Evolutionary conservation across 2,113 vertebrate genomes (phyloP).

Genomic region (Trichomycterus rosablanca): DNA sequence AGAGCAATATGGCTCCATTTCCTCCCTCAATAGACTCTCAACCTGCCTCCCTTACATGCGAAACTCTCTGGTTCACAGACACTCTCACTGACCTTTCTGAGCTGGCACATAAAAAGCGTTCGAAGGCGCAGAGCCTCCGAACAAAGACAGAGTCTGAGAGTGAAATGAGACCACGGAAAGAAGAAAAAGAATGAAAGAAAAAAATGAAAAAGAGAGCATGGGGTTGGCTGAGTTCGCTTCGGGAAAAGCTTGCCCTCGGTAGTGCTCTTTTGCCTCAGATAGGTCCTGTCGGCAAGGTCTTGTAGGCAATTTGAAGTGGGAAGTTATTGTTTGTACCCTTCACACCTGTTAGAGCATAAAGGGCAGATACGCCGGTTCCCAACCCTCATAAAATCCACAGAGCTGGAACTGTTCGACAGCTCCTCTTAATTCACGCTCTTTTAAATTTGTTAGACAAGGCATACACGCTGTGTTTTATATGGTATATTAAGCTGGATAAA

Average conservation of each 20-base stretch:
- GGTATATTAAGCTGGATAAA: background rate
- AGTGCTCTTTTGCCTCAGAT: slow-evolving; percentile 30
- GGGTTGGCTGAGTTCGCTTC: slow-evolving; percentile 6
- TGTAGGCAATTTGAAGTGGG: slow-evolving; percentile 11
- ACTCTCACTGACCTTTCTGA: slow-evolving; percentile 36
- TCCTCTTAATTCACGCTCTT: background rate
- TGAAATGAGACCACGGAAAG: slow-evolving; percentile 1
- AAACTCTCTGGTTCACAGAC: slow-evolving; percentile 18
- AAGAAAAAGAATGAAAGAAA: background rate
- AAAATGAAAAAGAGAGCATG: background rate
- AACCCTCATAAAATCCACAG: background rate
- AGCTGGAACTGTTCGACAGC: background rate
- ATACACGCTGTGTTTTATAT: background rate
- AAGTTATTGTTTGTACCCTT: slow-evolving; percentile 34
- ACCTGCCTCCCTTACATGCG: slow-evolving; percentile 27
- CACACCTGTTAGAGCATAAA: slow-evolving; percentile 24
- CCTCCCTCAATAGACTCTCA: slow-evolving; percentile 13
- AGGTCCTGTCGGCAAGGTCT: slow-evolving; percentile 19
- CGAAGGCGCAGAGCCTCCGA: slow-evolving; percentile 2
- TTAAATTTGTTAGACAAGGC: background rate
- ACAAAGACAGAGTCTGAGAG: background rate
- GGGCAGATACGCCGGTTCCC: background rate
- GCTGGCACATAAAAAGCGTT: slow-evolving; percentile 13
- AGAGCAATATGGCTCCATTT: slow-evolving; percentile 8
- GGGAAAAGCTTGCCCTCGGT: slow-evolving; percentile 30